Evolutionary conservation across 2,888 invertebrate genomes (phyloP), one percentile per base, ranked within the genome.

Genomic region (Globia sparganii): DNA sequence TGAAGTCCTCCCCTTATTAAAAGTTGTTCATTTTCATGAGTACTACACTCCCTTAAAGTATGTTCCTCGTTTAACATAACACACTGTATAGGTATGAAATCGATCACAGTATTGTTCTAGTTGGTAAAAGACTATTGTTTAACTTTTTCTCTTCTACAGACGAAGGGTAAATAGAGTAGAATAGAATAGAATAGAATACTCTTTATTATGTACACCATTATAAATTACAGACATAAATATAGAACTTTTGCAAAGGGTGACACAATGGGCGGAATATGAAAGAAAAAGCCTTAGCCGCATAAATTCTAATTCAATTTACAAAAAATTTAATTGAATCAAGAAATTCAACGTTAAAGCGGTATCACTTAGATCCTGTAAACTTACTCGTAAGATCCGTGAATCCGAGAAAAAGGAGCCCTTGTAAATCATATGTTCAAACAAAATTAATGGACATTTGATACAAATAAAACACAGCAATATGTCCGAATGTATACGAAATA

Each of bases 391-490:
- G n/a, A 40, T 37, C 4, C 31, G 15, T 3, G 18, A 28, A 53
- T 61, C 25, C 18, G 4, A 28, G 43, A 31, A 25, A 77, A 53
- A 56, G 0, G 13, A 49, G 1, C 21, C 53, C 13, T 72, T 40
- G n/a, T 4, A 62, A 62, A 71, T 3, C 8, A n/a, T 37, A 40
- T 18, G 18, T 56, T 70, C 5, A 58, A 72, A 62, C 31, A 53
- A 74, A 40, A 73, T 53, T 13, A 65, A 40, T 43, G 21, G 5
- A 31, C 4, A 28, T 9, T 58, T 79, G 65, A 25, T 34, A 78
- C 25, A 72, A 65, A 13, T 65, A 13, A 59, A 72, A 59, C n/a
- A 43, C n/a, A 15, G 2, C 46, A n/a, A 64, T 9, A 43, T 53
- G 34, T 43, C 34, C 9, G n/a, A 64, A 61, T 37, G n/a, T 66